Evolutionary conservation across 2,797 vertebrate genomes (phyloP), one percentile per base, ranked within the genome.

Genomic region (Anguilla marmorata): DNA sequence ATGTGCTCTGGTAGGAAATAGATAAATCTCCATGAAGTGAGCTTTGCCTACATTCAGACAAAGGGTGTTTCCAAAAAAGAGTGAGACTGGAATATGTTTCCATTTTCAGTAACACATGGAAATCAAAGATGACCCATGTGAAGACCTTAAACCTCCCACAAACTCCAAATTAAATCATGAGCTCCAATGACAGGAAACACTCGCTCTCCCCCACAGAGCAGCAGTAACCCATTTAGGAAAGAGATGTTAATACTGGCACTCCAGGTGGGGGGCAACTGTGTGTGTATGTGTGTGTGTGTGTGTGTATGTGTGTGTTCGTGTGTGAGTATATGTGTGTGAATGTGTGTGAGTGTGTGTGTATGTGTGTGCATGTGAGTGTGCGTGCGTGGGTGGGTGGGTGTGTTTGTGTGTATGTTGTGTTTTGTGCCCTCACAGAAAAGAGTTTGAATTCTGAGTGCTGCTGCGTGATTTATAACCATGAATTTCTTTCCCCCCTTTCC

Each of bases 401-500:
- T 54, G 52, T 54, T 9, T 11, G 52, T 54, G 52, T 54, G 52
- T 54, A 14, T 54, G 52, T 54, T 45, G 41, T 45, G 41, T 45
- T 45, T 45, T 45, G 41, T 93, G 92, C 87, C 90, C 92, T 91
- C 92, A 93, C 93, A 95, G 93, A 92, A 94, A 94, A 27, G 94
- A 94, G 90, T 66, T 14, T 9, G n/a, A 69, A 12, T 76, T 76
- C 30, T 84, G n/a, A 85, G 84, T 85, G 63, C 16, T 37, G 33
- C 33, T 33, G 30, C 72, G 37, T 6, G 12, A 69, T 69, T n/a
- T 27, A 27, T 63, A 54, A 54, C 52, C 11, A 14, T 69, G 27
- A 69, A 9, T 74, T 0, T 69, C 14, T 27, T 14, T 33, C 58
- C 19, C 58, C 19, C 19, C 58, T 74, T 33, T 37, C 30, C 19